These are phyloP conservation scores for Maccullochella peelii DNA, from an alignment of 2,113 vertebrate genomes.

Conservation along the genomic window DNA sequence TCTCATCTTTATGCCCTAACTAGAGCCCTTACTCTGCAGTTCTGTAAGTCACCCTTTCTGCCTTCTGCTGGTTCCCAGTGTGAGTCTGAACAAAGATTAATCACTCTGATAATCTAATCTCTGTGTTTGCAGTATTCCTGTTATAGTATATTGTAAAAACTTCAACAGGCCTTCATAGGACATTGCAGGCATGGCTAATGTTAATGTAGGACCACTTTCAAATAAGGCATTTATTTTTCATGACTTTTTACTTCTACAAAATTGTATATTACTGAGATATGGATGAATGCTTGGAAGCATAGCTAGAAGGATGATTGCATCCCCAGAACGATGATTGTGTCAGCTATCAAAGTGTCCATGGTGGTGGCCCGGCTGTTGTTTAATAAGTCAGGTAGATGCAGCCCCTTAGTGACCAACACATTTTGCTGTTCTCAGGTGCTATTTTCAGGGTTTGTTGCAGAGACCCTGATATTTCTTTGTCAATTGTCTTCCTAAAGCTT, in stretches of 20 bases:
- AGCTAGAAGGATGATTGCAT: neutral
- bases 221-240: neutral
- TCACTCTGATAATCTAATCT: constrained; percentile 17
- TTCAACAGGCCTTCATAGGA: neutral
- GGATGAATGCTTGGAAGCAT: neutral
- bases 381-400: neutral
- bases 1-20: constrained; percentile 15
- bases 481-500: neutral
- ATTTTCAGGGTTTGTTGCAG: neutral
- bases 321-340: neutral
- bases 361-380: neutral
- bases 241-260: neutral
- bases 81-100: constrained; percentile 30
- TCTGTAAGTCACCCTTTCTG: constrained; percentile 38
- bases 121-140: constrained; percentile 23
- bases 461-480: neutral
- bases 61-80: constrained; percentile 27
- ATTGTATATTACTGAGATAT: neutral
- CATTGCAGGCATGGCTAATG: neutral
- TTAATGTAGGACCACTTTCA: neutral
- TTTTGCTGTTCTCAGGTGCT: neutral
- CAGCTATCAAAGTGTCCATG: neutral
- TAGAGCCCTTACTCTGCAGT: constrained; percentile 33
- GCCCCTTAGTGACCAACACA: neutral
- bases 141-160: neutral